Evolutionary conservation across 2,888 invertebrate species (phyloP), one percentile per base, ranked within the genome.

Genomic region (Rhabditophanes sp.): DNA sequence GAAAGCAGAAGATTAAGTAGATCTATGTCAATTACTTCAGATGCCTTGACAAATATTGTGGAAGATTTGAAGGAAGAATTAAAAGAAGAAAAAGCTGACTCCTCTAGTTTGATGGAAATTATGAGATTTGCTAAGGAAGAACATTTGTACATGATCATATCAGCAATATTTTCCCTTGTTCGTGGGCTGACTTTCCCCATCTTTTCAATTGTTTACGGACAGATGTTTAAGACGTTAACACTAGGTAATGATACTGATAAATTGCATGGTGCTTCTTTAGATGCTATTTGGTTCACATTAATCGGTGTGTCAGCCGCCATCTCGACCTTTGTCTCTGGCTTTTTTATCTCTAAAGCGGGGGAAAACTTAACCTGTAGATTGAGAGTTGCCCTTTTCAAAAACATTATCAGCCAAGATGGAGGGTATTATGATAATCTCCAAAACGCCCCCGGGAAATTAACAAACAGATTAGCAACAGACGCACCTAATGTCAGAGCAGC

Each of bases 381-480:
- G 19, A 53, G 72, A 25, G 44, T 66, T 6, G 41, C 56, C 26
- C 60, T 67, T 3, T 68, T 68, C 39, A 42, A 42, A 14, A 67
- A 66, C 35, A 66, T 69, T 30, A 27, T 69, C 14, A 41, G 57
- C n/a, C 68, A 68, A 28, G 62, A 68, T 28, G 57, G 67, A 12
- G 64, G 54, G 11, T 70, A 69, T 65, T 68, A 68, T 40, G 69
- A 69, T 48, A 46, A 64, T 16, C 54, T 61, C 16, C 50, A 57
- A n/a, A 64, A 66, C 41, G 56, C 64, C 3, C 46, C 64, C 19
- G 67, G 67, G 8, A 66, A 59, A 37, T 41, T 67, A 14, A 58
- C 65, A 11, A 64, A 65, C 0, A 46, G 65, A 35, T 48, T 69
- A 25, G 66, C 68, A 3, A 57, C 67, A 24, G 69, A 69, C 53